These are phyloP conservation scores for Xestobium rufovillosum DNA, from an alignment of 2,888 invertebrate species.

Conservation along the genomic window DNA sequence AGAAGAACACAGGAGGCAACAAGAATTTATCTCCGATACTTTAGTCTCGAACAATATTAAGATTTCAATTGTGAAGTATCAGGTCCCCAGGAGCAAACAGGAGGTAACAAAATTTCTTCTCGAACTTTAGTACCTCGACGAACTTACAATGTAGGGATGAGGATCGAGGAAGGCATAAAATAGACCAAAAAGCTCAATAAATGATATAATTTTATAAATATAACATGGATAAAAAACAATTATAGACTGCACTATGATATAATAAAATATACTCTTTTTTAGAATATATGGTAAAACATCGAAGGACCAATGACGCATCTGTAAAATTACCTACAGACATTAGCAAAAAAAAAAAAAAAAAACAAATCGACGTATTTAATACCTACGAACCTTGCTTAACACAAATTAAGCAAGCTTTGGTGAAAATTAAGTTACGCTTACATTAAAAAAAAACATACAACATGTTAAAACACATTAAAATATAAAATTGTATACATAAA, in stretches of 20 bases:
- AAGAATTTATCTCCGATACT: too few relatives aligned
- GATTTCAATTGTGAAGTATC: too few relatives aligned
- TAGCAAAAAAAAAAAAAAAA: slow-evolving; percentile 12
- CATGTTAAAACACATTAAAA: slow-evolving; percentile 36
- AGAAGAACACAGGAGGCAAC: too few relatives aligned
- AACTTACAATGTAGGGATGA: too few relatives aligned
- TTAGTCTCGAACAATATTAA: too few relatives aligned
- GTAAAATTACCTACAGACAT: slow-evolving; percentile 4
- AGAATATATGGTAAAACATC: slow-evolving; percentile 3
- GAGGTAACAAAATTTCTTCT: too few relatives aligned
- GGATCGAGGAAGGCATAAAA: too few relatives aligned
- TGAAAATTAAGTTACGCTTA: slow-evolving; percentile 13
- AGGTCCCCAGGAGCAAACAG: too few relatives aligned
- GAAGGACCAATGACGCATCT: slow-evolving; percentile 1
- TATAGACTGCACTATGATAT: slow-evolving; percentile 21
- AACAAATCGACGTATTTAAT: slow-evolving; percentile 18
- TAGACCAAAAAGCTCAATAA: slow-evolving; percentile 29
- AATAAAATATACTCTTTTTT: slow-evolving; percentile 9
- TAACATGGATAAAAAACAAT: slow-evolving; percentile 40
- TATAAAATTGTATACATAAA: too few relatives aligned
- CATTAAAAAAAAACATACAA: slow-evolving; percentile 16
- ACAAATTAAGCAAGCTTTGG: slow-evolving; percentile 31
- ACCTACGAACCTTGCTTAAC: slow-evolving; percentile 27
- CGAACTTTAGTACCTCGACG: too few relatives aligned
- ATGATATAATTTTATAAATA: slow-evolving; percentile 42